Evolutionary conservation across 2,113 vertebrate genomes (phyloP), one percentile per base, ranked within the genome.

Genomic region (Embiotoca jacksoni): DNA sequence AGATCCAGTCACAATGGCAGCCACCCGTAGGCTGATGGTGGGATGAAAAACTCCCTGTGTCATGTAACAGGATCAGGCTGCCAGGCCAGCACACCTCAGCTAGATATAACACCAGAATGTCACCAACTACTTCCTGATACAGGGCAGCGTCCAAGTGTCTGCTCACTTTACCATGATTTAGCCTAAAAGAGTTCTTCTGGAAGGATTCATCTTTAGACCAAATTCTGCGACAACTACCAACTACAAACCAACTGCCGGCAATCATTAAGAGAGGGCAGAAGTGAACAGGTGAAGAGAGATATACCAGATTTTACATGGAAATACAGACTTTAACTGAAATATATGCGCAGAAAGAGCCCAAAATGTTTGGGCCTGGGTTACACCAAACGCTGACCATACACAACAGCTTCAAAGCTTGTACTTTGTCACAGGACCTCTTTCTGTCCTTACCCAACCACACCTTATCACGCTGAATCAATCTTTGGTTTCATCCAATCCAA

Each of bases 41-140:
- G 46, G 50, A 81, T 66, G 59, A 83, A 74, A 78, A 67, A 53
- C 44, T 39, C 30, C 9, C 47, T 9, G 41, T 75, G 75, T 73
- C 65, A 63, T 70, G 67, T 60, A 60, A 61, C 50, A 39, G 55
- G 31, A 65, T 66, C 52, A 64, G 57, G 13, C 61, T 58, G 55
- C 30, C 58, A 41, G 62, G 62, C 36, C 66, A 76, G 68, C 67
- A 46, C 53, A 58, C 10, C 33, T 65, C 58, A 0, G 23, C 32
- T 47, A 16, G 55, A 82, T 32, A 41, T 36, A 76, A 49, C 53
- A 0, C 9, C 30, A 36, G 63, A 60, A 81, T 70, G 32, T 68
- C 66, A 75, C 41, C 68, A 61, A 59, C 5, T 31, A 1, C 37
- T 31, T 61, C 31, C 61, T 49, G 35, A 65, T 4, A 49, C 35